Conservation (phyloP, 1,140 invertebrate genomes). For the Drosophila simulans region DNA sequence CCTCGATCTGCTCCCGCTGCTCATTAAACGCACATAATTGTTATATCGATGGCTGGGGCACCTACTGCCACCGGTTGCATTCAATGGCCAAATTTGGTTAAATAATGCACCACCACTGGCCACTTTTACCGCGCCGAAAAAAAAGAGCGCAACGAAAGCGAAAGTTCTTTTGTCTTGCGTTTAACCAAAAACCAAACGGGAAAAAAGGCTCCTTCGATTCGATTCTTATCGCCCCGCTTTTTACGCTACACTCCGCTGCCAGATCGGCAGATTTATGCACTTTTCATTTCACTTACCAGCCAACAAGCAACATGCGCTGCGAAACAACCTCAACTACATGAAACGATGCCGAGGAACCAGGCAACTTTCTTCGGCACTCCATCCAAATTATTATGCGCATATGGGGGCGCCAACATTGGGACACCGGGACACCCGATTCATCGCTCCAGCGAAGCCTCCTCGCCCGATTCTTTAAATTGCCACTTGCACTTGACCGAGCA, state of each 20-base stretch:
- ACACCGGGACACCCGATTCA: conserved; percentile 63
- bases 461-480: conserved; percentile 77
- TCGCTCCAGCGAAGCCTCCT: conserved; percentile 20
- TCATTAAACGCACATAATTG: conserved; percentile 79
- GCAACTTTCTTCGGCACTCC: conserved; percentile 64
- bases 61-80: conserved; percentile 68
- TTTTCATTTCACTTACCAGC: conserved; percentile 80
- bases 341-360: conserved; percentile 59
- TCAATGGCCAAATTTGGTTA: conserved; percentile 80
- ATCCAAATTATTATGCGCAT: conserved; percentile 64
- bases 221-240: conserved; percentile 69
- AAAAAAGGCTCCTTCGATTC: conserved; percentile 25
- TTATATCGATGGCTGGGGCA: conserved; percentile 50
- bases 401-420: conserved; percentile 74
- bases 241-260: conserved; percentile 12
- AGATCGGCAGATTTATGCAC: conserved; percentile 75
- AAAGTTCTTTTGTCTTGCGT: conserved; percentile 78
- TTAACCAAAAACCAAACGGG: conserved; percentile 8
- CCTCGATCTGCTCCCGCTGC: conserved; percentile 44
- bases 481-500: conserved; percentile 80
- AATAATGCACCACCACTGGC: conserved; percentile 59
- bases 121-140: conserved; percentile 69
- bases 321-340: conserved; percentile 32
- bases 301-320: conserved; percentile 14
- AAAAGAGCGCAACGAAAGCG: conserved; percentile 66